A percentile compares a stretch with the other conserved stretches of the same genome.
Conservation (phyloP, 2,797 vertebrate species). For the Chaetodon trifasciatus region DNA sequence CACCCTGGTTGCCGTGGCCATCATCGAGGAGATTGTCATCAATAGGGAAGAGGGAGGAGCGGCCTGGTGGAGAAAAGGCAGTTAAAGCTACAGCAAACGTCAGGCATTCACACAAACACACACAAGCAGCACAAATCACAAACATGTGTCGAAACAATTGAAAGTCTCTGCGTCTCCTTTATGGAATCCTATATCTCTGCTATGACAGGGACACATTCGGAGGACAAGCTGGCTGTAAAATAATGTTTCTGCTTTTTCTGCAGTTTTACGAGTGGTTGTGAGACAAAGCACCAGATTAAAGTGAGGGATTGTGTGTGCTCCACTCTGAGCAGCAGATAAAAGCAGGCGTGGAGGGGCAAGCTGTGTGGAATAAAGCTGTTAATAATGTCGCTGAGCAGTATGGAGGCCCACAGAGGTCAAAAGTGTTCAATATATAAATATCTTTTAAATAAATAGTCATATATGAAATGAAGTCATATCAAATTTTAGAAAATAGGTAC, state of each 20-base stretch:
- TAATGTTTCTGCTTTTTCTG: slow-evolving; percentile 21
- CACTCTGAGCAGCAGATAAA: slow-evolving; percentile 35
- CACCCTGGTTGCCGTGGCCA: slow-evolving; percentile 93
- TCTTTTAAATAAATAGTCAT: neutral
- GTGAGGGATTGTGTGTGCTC: slow-evolving; percentile 30
- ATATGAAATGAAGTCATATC: neutral
- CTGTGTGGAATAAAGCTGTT: slow-evolving; percentile 47
- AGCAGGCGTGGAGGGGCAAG: slow-evolving; percentile 43
- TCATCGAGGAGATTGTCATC: slow-evolving; percentile 97
- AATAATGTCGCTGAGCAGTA: slow-evolving; percentile 31
- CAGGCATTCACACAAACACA: slow-evolving; percentile 12
- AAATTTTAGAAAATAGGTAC: neutral
- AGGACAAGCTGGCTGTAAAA: slow-evolving; percentile 13
- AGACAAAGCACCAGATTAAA: slow-evolving; percentile 49
- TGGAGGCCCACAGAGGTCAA: slow-evolving; percentile 15
- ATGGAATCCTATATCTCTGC: neutral
- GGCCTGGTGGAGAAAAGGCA: slow-evolving; percentile 83
- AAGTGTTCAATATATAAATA: slow-evolving; percentile 8
- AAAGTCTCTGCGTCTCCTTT: neutral
- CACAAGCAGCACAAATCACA: slow-evolving; percentile 27
- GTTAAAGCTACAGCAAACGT: neutral
- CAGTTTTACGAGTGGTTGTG: slow-evolving; percentile 17
- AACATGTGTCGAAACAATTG: neutral
- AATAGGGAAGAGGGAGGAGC: slow-evolving; percentile 97
- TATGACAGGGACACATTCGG: slow-evolving; percentile 15